Base-by-base conservation (phyloP, 1,140 invertebrate species). In the Lycorma delicatula region DNA sequence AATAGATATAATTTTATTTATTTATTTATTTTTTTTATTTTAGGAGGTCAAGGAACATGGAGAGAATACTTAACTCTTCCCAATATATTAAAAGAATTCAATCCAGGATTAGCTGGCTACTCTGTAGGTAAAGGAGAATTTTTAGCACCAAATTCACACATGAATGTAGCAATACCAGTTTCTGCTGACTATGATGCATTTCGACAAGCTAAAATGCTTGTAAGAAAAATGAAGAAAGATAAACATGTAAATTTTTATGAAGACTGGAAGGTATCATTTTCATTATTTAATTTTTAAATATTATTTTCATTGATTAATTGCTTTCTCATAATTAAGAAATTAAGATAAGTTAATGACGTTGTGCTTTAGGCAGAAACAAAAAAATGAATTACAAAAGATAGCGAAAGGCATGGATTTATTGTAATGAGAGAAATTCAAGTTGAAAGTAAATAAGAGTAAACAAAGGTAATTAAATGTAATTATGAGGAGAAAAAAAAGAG, bases 251-350 rank as follows among this genome's bases (percentile, higher is more conserved):
- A 88, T 67, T 72, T 82, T 6, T 69, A 78, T 0, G 76, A 77
- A 13, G 79, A 86, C 60, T 93, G 89, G 89, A 93, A 93, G 77
- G 83, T 87, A 65, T n/a, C n/a, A n/a, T n/a, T n/a, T n/a, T n/a
- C n/a, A n/a, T n/a, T n/a, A n/a, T n/a, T 7, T 7, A 7, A 9
- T 34, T 34, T 9, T 34, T 34, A n/a, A n/a, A 34, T n/a, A 34
- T n/a, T n/a, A n/a, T n/a, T n/a, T n/a, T n/a, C n/a, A n/a, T n/a
- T n/a, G n/a, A n/a, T n/a, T n/a, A n/a, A n/a, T n/a, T n/a, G n/a
- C n/a, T n/a, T n/a, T n/a, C n/a, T n/a, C n/a, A n/a, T n/a, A n/a
- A n/a, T n/a, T n/a, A n/a, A n/a, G n/a, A n/a, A n/a, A n/a, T n/a
- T n/a, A n/a, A n/a, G n/a, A n/a, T n/a, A n/a, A n/a, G n/a, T n/a